Evolutionary conservation across 2,797 vertebrate species (phyloP).

Genomic region (Nothura maculosa): DNA sequence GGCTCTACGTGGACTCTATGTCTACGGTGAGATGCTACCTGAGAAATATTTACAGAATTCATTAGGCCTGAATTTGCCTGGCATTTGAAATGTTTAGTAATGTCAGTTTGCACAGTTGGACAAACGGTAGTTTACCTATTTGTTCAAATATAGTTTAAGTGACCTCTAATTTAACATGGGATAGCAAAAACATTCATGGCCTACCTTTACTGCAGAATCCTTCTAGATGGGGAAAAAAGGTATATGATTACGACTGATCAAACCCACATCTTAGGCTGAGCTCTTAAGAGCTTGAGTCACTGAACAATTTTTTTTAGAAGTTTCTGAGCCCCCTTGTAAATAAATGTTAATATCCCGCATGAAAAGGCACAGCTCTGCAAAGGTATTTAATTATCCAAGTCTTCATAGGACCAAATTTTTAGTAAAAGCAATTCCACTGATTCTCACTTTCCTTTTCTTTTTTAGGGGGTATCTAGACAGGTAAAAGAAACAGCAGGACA

Average conservation of each 20-base stretch:
- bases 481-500: not conserved
- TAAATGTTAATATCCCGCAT: not conserved
- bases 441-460: not conserved
- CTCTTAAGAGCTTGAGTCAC: not conserved
- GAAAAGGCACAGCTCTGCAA: not conserved
- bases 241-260: not conserved
- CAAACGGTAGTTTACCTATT: not conserved
- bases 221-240: not conserved
- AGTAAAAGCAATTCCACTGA: not conserved
- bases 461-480: not conserved
- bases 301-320: not conserved
- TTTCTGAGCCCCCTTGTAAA: not conserved
- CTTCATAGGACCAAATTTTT: not conserved
- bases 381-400: not conserved
- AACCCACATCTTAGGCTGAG: not conserved
- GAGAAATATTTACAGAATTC: not conserved
- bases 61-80: not conserved
- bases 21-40: not conserved
- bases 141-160: conserved; percentile 7
- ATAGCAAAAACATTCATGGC: not conserved
- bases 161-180: not conserved
- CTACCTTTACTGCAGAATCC: not conserved
- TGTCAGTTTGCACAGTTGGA: not conserved
- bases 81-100: not conserved
- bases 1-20: not conserved